Conservation (phyloP, 2,888 invertebrate species). For the Tupiocoris notatus region DNA sequence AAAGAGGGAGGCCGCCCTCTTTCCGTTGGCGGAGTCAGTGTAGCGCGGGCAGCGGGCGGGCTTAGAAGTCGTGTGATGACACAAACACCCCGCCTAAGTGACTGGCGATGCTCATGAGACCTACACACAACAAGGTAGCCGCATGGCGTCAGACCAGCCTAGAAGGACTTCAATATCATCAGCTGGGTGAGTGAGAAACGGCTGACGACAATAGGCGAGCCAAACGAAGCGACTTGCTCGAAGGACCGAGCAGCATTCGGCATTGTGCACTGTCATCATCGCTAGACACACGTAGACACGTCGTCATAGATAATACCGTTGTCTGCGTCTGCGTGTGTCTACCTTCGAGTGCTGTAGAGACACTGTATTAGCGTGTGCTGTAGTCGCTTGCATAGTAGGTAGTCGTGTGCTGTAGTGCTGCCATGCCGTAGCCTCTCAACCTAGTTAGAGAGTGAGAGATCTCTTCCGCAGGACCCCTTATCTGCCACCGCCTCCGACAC, state of each 20-base stretch:
- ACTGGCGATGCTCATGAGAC: constrained; percentile 40
- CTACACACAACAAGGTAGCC: constrained; percentile 39
- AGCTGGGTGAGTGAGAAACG: constrained; percentile 31
- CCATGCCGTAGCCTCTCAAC: not conserved
- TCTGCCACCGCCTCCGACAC: not conserved
- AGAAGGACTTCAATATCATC: constrained; percentile 39
- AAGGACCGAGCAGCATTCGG: too few species aligned
- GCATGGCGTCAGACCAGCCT: constrained; percentile 40
- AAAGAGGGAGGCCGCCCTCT: constrained; percentile 2
- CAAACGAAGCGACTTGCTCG: too few species aligned
- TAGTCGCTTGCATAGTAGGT: not conserved
- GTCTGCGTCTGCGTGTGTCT: not conserved
- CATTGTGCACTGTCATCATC: not conserved
- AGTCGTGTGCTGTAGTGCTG: too few species aligned
- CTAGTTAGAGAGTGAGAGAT: not conserved
- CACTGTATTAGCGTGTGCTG: too few species aligned
- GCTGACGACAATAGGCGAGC: not conserved
- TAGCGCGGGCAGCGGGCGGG: constrained; percentile 33
- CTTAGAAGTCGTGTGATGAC: constrained; percentile 32
- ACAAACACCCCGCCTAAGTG: constrained; percentile 23
- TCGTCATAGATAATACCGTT: not conserved
- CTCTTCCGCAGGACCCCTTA: constrained; percentile 31
- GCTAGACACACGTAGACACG: not conserved
- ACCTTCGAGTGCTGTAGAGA: not conserved
- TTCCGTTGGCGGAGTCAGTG: constrained; percentile 25